These are phyloP conservation scores for Solenopsis invicta DNA, from an alignment of 1,140 invertebrate species.

Conservation along the genomic window DNA sequence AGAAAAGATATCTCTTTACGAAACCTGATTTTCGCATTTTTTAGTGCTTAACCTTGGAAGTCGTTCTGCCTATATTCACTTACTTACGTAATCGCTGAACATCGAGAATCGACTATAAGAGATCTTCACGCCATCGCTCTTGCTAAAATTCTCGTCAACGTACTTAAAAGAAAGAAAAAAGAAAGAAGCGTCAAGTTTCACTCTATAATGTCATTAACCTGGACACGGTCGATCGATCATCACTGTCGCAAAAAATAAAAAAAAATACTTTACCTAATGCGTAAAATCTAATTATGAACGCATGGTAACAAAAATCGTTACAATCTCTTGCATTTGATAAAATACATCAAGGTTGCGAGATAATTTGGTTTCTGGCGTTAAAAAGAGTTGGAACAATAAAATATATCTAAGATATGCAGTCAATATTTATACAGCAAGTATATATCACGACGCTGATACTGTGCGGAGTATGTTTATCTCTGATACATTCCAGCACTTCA, in stretches of 20 bases:
- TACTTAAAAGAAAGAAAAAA: constrained; percentile 1
- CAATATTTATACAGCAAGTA: constrained; percentile 60
- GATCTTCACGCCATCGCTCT: constrained; percentile 2
- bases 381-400: not conserved
- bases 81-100: constrained; percentile 78
- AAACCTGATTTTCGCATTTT: constrained; percentile 76
- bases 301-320: not conserved
- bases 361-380: not conserved
- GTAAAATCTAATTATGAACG: constrained; percentile 6
- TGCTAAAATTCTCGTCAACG: not conserved
- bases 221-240: not conserved
- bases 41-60: constrained; percentile 78
- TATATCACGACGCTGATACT: constrained; percentile 57
- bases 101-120: constrained; percentile 50
- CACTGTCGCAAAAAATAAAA: not conserved
- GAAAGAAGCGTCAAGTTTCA: constrained; percentile 8
- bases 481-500: constrained; percentile 74
- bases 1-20: constrained; percentile 38
- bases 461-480: constrained; percentile 72
- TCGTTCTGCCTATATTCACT: constrained; percentile 70
- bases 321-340: not conserved
- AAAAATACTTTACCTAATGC: not conserved
- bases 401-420: not conserved
- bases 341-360: not conserved
- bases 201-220: constrained; percentile 46